Base-by-base conservation (phyloP, 1,140 invertebrate species). In the Orussus abietinus region DNA sequence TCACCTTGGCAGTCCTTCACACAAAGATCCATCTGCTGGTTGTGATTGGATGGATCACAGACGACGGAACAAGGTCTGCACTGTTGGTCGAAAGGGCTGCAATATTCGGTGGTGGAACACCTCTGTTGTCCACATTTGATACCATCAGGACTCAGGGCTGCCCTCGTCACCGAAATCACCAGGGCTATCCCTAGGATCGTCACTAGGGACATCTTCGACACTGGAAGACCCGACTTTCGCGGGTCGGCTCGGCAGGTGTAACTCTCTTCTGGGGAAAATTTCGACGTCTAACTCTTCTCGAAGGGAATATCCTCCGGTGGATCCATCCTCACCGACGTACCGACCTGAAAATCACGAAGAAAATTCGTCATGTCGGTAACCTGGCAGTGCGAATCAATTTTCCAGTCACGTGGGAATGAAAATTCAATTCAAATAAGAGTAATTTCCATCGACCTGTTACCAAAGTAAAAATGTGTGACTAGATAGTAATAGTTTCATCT, bases 1-100 rank as follows among this genome's bases (percentile, higher is more conserved):
- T 61, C 58, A 79, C 77, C 72, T 76, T 77, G 74, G 51, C 77
- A 79, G 32, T 77, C 68, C 46, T 70, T 64, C 3, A 62, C 49
- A 42, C 77, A 79, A 1, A 75, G 59, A 5, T 69, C 70, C 4
- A 64, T 53, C 28, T 78, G 70, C 35, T 69, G 72, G 50, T 79
- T 78, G 43, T 74, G 70, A 41, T 63, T 62, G 0, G 61, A 59
- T 1, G 55, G 54, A 55, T 77, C 72, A 51, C 77, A 79, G 5
- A 74, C 62, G 4, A 55, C 31, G 10, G 56, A 59, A 50, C 77
- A 79, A 0, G 76, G 66, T 5, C 64, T 69, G 38, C 77, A 79
- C 19, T 73, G 62, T 6, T 59, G 64, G 19, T 76, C 76, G 39
- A 72, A 74, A 0, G 65, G 59, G 9, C 75, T 77, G 55, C 77